Percentiles rank a stretch among this genome's conserved stretches.
Conservation (phyloP, 1,140 invertebrate genomes). For the Papilio glaucus region DNA sequence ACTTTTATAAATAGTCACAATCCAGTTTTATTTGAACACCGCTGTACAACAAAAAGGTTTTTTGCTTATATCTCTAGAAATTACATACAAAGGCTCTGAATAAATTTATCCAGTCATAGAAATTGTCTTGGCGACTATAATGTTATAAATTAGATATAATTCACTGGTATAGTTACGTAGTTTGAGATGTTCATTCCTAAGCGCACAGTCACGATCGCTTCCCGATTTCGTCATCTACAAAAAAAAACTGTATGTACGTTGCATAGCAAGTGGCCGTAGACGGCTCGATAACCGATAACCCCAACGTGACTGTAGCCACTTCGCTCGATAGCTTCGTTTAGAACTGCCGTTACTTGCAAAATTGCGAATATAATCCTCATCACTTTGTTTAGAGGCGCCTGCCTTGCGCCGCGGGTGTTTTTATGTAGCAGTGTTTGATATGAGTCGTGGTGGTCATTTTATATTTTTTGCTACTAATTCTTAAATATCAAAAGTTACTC, state of each 20-base stretch:
- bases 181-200: conserved; percentile 41
- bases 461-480: conserved; percentile 11
- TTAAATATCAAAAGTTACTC: conserved; percentile 2
- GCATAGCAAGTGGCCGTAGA: conserved; percentile 52
- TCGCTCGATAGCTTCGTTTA: conserved; percentile 65
- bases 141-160: conserved; percentile 7
- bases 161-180: conserved; percentile 22
- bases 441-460: background rate
- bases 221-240: conserved; percentile 47
- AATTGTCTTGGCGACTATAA: background rate
- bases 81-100: background rate
- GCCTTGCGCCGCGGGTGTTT: conserved; percentile 32
- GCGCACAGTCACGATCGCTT: conserved; percentile 45
- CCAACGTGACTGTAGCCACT: conserved; percentile 61
- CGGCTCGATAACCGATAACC: conserved; percentile 75
- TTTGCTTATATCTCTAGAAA: conserved; percentile 22
- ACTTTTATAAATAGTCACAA: conserved; percentile 39
- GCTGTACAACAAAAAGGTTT: background rate
- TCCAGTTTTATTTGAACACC: conserved; percentile 36
- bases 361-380: conserved; percentile 65
- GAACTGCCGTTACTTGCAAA: conserved; percentile 71
- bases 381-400: conserved; percentile 51
- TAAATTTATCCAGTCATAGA: background rate
- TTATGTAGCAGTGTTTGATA: conserved; percentile 4
- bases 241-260: conserved; percentile 53